Conservation (phyloP, 2,797 vertebrate species). For the Kryptopterus vitreolus region DNA sequence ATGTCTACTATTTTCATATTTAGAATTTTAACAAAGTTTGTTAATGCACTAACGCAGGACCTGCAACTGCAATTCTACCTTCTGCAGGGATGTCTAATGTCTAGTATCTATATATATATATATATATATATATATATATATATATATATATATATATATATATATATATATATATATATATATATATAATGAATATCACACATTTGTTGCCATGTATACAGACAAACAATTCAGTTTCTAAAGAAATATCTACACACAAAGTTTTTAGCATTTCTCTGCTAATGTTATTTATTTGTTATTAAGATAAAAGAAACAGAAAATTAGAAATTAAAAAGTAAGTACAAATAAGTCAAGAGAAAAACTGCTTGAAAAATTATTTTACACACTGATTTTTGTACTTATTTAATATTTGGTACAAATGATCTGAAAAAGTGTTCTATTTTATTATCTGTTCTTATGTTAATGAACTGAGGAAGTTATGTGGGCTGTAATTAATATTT, state of each 20-base stretch:
- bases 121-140: no score
- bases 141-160: no score
- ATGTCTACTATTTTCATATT: background rate
- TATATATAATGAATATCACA: no score
- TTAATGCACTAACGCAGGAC: background rate
- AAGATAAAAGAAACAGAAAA: background rate
- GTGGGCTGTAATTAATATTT: no score
- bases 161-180: no score
- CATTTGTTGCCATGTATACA: no score
- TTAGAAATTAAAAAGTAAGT: background rate
- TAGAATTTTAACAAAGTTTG: background rate
- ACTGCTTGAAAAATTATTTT: background rate
- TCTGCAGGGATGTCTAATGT: background rate
- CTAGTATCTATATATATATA: no score
- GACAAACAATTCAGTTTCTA: no score
- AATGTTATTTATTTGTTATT: no score
- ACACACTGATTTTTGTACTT: background rate
- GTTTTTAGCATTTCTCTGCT: no score
- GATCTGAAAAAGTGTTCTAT: background rate
- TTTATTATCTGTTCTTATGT: background rate
- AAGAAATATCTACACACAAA: no score
- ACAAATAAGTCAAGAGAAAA: background rate
- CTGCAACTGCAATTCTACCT: background rate
- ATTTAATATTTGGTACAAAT: background rate
- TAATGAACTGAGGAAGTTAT: background rate